Base-by-base conservation (phyloP, 2,888 invertebrate species). In the Ariolimax columbianus region DNA sequence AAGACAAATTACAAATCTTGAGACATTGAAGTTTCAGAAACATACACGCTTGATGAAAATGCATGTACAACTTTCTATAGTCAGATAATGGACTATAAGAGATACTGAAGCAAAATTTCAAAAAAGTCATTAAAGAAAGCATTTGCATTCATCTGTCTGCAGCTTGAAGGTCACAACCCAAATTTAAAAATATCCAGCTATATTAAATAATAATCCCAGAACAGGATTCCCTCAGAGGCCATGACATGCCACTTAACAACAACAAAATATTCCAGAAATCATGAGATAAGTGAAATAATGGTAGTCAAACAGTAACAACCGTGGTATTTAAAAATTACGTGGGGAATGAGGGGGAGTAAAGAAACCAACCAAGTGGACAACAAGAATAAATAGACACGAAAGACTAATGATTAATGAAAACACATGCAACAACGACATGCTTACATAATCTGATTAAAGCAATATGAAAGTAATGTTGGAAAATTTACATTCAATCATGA, bases 331-430 rank as follows among this genome's bases (percentile, higher is more conserved):
- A 23, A 23, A 73, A 43, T 73, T 73, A 40, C 11, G 43, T 14
- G 6, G 17, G 26, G 47, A 63, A 63, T 3, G n/a, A n/a, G n/a
- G n/a, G n/a, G n/a, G n/a, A n/a, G n/a, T n/a, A n/a, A n/a, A n/a
- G n/a, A n/a, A n/a, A n/a, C n/a, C n/a, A 33, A 33, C 0, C 14
- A 30, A 43, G n/a, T 43, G 43, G 11, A 40, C 19, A 47, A 73
- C n/a, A 73, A 73, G 47, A 26, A 47, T 47, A 47, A 47, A 43
- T 40, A 43, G 14, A 14, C 38, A 38, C 26, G 26, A 73, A 43
- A 47, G 73, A n/a, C 73, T 3, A 73, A 73, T n/a, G 73, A 73
- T 73, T 26, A 73, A 43, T 43, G 43, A 43, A 73, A 73, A 43
- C 47, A 73, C 73, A 73, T 73, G 47, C 73, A 73, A 73, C 38